A percentile compares a stretch with the other conserved stretches of the same genome.
These are phyloP conservation scores for Deladenus siricidicola DNA, from an alignment of 2,888 invertebrate genomes.

Conservation along the genomic window DNA sequence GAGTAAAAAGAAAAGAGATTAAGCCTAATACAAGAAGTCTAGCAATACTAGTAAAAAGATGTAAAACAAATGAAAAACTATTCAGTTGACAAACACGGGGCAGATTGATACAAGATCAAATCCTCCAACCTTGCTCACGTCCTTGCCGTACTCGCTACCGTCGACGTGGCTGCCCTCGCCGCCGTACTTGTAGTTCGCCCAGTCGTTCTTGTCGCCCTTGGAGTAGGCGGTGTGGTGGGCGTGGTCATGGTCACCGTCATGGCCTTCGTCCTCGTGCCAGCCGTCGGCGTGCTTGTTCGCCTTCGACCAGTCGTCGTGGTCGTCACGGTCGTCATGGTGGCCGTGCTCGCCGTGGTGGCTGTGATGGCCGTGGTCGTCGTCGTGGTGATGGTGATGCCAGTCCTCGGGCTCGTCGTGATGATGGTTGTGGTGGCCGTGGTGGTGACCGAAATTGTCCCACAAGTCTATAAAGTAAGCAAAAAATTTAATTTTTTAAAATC, in stretches of 20 bases:
- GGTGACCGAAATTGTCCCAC: neutral
- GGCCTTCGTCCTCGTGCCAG: neutral
- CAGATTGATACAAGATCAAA: neutral
- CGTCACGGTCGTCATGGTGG: slow-evolving; percentile 2
- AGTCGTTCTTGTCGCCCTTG: slow-evolving; percentile 5
- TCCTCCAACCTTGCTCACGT: neutral
- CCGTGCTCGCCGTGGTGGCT: slow-evolving; percentile 1
- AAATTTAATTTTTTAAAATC: neutral
- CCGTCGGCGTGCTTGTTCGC: neutral
- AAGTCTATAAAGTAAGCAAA: too few species aligned
- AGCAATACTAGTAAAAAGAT: neutral
- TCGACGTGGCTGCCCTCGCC: neutral
- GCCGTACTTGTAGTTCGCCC: slow-evolving; percentile 6
- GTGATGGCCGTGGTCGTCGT: neutral
- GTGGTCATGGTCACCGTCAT: neutral
- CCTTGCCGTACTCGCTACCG: neutral
- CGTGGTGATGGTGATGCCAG: neutral
- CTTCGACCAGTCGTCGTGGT: neutral
- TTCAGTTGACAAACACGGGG: neutral
- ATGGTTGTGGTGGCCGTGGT: neutral
- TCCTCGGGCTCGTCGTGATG: neutral
- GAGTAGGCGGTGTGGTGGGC: neutral
- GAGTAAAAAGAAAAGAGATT: too few species aligned
- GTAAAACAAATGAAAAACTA: neutral
- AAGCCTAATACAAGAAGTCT: too few species aligned